Evolutionary conservation across 2,113 vertebrate genomes (phyloP).

Genomic region (Pterocles gutturalis): DNA sequence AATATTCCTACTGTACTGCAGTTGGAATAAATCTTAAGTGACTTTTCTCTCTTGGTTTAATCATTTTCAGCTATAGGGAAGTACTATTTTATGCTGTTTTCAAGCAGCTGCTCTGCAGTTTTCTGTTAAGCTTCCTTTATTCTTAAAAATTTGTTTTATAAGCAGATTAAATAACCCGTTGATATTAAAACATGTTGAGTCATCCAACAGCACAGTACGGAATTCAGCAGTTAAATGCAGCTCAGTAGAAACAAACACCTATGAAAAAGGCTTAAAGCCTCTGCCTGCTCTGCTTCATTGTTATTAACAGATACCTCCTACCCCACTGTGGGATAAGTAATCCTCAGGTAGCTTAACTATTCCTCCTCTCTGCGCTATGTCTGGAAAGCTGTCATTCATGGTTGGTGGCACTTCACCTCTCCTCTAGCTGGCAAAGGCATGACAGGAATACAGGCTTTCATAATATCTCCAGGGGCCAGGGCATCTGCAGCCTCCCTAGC

Average conservation of each 20-base stretch:
- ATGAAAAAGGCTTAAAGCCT: neutral
- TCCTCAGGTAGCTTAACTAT: neutral
- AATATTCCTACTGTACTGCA: neutral
- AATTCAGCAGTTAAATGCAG: neutral
- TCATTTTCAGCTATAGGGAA: neutral
- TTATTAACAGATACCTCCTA: neutral
- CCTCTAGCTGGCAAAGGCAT: neutral
- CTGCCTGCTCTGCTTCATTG: neutral
- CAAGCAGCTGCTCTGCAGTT: neutral
- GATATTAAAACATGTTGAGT: neutral
- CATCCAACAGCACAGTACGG: neutral
- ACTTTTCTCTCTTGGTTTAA: neutral
- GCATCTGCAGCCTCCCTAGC: neutral
- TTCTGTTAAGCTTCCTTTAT: neutral
- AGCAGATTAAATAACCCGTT: neutral
- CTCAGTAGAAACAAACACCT: neutral
- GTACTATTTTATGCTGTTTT: neutral
- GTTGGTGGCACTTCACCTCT: neutral
- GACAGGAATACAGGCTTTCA: neutral
- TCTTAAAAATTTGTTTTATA: neutral
- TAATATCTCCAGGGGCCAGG: rapidly evolving
- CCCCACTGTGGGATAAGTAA: neutral
- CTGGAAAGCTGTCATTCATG: neutral
- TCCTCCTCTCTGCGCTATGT: neutral
- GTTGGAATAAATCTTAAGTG: constrained; percentile 31